These are phyloP conservation scores for Drosophila azteca DNA, from an alignment of 1,140 invertebrate species.

Conservation along the genomic window DNA sequence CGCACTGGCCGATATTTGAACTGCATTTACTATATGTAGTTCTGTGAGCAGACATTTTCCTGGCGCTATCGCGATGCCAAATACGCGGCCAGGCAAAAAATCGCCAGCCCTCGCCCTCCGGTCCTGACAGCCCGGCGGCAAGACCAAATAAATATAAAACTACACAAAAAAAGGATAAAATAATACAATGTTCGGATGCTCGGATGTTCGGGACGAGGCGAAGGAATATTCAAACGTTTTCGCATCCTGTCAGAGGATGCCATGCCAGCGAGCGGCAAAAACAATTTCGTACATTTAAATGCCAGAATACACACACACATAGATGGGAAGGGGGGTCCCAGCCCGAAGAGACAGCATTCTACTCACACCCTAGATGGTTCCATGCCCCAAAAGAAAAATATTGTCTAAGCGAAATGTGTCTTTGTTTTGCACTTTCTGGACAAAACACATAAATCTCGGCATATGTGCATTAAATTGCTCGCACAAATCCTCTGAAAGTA, in stretches of 20 bases:
- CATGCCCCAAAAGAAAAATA: slow-evolving; percentile 49
- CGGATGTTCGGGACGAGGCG: slow-evolving; percentile 5
- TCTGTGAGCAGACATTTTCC: slow-evolving; percentile 44
- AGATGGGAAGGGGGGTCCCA: slow-evolving; percentile 15
- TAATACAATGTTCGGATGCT: slow-evolving; percentile 20
- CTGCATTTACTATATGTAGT: slow-evolving; percentile 18
- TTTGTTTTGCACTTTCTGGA: slow-evolving; percentile 65
- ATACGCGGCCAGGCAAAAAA: slow-evolving; percentile 56
- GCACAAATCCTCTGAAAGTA: slow-evolving; percentile 29
- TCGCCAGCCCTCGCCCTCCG: slow-evolving; percentile 37
- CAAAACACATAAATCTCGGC: slow-evolving; percentile 80
- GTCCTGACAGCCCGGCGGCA: slow-evolving; percentile 31
- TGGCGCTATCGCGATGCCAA: slow-evolving; percentile 76
- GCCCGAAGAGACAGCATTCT: slow-evolving; percentile 32
- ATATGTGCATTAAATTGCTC: slow-evolving; percentile 79
- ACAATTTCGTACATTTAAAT: slow-evolving; percentile 80
- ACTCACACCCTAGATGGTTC: slow-evolving; percentile 1
- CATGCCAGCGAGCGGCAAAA: slow-evolving; percentile 69
- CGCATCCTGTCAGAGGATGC: slow-evolving; percentile 70
- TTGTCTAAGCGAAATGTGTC: slow-evolving; percentile 73
- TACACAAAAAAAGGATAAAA: slow-evolving; percentile 36
- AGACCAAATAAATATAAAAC: slow-evolving; percentile 39
- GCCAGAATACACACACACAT: slow-evolving; percentile 42
- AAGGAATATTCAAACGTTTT: slow-evolving; percentile 62
- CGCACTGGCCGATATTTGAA: slow-evolving; percentile 72